Evolutionary conservation across 2,888 invertebrate genomes (phyloP).

Genomic region (Morinoia aosen): DNA sequence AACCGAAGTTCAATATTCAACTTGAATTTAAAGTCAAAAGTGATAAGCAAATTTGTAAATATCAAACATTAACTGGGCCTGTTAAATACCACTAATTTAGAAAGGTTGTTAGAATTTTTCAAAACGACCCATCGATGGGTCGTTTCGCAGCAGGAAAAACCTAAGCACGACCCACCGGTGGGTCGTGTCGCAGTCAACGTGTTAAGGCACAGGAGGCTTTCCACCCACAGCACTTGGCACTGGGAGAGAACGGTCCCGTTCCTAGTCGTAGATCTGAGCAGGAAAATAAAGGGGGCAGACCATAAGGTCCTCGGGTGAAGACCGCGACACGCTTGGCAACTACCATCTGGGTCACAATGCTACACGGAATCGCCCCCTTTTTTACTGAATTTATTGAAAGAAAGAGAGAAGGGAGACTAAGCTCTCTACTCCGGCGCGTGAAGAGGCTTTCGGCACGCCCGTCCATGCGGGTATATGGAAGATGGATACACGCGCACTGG

Average conservation of each 20-base stretch:
- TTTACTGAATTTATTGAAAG: background rate
- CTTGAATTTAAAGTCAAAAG: too few relatives aligned
- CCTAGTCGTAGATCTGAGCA: background rate
- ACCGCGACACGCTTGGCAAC: background rate
- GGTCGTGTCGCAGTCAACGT: too few relatives aligned
- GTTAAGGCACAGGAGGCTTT: background rate
- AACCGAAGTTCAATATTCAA: too few relatives aligned
- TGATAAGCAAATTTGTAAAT: too few relatives aligned
- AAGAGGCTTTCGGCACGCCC: background rate
- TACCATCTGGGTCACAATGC: background rate
- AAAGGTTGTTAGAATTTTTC: too few relatives aligned
- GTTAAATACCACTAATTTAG: too few relatives aligned
- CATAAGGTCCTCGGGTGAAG: background rate
- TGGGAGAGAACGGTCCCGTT: background rate
- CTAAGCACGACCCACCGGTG: too few relatives aligned
- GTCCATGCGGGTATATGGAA: background rate
- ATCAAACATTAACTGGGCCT: too few relatives aligned
- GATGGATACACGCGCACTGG: background rate
- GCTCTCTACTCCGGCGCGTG: background rate
- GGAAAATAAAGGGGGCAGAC: constrained; percentile 12
- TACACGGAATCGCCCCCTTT: background rate
- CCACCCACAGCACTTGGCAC: background rate
- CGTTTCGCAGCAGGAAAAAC: too few relatives aligned
- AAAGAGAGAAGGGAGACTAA: background rate
- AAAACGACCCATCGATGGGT: too few relatives aligned